Evolutionary conservation across 1,140 invertebrate species (phyloP), one percentile per base, ranked within the genome.

Genomic region (Ctenoplectra terminalis): DNA sequence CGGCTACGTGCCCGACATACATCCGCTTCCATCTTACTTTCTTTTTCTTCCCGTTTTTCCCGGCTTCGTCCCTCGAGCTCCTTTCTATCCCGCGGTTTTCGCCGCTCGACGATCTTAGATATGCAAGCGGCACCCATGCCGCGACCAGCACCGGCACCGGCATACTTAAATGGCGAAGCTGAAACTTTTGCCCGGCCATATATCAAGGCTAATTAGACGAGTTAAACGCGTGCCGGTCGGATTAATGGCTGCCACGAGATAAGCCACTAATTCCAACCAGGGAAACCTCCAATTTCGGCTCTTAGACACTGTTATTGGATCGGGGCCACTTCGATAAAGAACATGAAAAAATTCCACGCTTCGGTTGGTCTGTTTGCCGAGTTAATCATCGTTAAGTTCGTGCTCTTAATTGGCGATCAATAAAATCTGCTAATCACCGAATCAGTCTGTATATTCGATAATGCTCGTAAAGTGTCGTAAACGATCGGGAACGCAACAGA

Each of bases 1-100:
- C 89, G 91, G 90, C 92, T 94, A 94, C 93, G 93, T 94, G 93
- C 93, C 88, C 92, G 88, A 93, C 93, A 94, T 94, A 93, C 93
- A 93, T 93, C 90, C 91, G 90, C 89, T 89, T 92, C 90, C 91
- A 91, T 93, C 92, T 93, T 92, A 90, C 90, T 91, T 92, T 87
- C 77, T 86, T 88, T 74, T 78, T 82, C 74, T 66, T 82, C 54
- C 81, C 87, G 84, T 90, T 90, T 84, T 87, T 81, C 83, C 90
- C 88, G 87, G 85, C 86, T 90, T 88, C 90, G 90, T 91, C 90
- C 91, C 91, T 89, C 89, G 89, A 89, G 80, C 71, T 29, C 26
- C 87, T 77, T 82, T 83, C 83, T 80, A 67, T 61, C 54, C 64
- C 80, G 79, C 75, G 81, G 82, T 77, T 79, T 86, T 86, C 74